Conservation (phyloP, 1,140 invertebrate species). For the Polyergus mexicanus region DNA sequence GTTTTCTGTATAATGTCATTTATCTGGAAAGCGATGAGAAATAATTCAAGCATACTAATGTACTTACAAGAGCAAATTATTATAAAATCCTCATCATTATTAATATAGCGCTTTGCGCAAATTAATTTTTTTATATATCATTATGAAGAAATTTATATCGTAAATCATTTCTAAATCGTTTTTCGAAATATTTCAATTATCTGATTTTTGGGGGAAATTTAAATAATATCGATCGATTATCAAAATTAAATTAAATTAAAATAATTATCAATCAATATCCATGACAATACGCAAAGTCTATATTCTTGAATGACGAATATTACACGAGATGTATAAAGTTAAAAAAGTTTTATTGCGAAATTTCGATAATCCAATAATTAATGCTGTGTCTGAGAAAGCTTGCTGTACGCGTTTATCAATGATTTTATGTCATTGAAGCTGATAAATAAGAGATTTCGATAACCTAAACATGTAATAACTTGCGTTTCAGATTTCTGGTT, state of each 20-base stretch:
- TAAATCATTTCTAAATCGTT: neutral
- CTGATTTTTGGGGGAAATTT: neutral
- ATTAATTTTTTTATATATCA: neutral
- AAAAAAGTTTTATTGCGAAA: neutral
- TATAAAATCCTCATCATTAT: conserved; percentile 51
- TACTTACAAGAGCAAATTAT: conserved; percentile 66
- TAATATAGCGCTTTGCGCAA: conserved; percentile 32
- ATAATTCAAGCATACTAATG: conserved; percentile 42
- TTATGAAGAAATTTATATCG: neutral
- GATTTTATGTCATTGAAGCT: conserved; percentile 21
- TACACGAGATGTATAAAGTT: conserved; percentile 14
- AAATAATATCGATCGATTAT: neutral
- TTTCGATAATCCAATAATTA: conserved; percentile 42
- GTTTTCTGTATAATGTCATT: conserved; percentile 37
- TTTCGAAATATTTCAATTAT: neutral
- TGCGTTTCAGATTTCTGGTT: conserved; percentile 34
- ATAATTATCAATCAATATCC: neutral
- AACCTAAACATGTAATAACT: conserved; percentile 26
- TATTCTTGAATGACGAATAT: conserved; percentile 5
- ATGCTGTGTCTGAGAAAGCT: conserved; percentile 76
- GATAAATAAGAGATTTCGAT: conserved; percentile 37
- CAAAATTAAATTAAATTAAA: neutral
- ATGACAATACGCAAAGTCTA: conserved; percentile 16
- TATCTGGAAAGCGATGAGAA: conserved; percentile 41
- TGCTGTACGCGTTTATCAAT: conserved; percentile 37